These are phyloP conservation scores for Athalia cordata DNA, from an alignment of 2,888 invertebrate genomes.

Conservation along the genomic window DNA sequence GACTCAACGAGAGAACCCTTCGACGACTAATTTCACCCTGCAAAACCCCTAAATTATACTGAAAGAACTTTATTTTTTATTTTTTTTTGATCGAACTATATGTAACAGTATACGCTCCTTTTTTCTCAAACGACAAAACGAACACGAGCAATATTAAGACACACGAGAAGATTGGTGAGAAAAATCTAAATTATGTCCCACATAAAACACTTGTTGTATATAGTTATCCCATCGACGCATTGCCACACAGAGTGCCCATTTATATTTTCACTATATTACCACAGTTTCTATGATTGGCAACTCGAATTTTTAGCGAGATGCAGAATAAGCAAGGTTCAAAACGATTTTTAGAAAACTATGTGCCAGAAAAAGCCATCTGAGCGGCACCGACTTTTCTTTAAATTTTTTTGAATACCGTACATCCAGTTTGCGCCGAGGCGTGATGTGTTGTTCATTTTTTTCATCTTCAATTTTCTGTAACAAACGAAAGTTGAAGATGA, in stretches of 20 bases:
- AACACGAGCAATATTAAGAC: neutral
- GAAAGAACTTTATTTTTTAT: conserved; percentile 16
- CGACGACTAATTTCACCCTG: conserved; percentile 44
- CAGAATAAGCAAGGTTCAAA: neutral
- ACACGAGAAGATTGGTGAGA: neutral
- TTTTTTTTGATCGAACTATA: neutral
- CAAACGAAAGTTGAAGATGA: conserved; percentile 22
- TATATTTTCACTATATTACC: conserved; percentile 26
- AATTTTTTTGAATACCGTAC: conserved; percentile 10
- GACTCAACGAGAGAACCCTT: conserved; percentile 30
- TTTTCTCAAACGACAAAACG: neutral
- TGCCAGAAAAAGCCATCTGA: neutral
- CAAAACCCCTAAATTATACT: conserved; percentile 10
- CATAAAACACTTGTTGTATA: conserved; percentile 61
- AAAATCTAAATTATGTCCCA: neutral
- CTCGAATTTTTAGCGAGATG: conserved; percentile 29
- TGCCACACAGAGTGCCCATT: conserved; percentile 35
- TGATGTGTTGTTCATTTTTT: conserved; percentile 15
- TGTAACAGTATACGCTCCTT: neutral
- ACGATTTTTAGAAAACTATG: neutral
- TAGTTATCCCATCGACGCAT: conserved; percentile 53
- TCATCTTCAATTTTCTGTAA: conserved; percentile 3
- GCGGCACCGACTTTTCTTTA: conserved; percentile 8
- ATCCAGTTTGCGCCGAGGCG: conserved; percentile 23
- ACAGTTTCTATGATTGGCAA: neutral